A percentile compares a stretch with the other conserved stretches of the same genome.
Evolutionary conservation across 2,888 invertebrate species (phyloP).

Genomic region (Lysandra coridon): DNA sequence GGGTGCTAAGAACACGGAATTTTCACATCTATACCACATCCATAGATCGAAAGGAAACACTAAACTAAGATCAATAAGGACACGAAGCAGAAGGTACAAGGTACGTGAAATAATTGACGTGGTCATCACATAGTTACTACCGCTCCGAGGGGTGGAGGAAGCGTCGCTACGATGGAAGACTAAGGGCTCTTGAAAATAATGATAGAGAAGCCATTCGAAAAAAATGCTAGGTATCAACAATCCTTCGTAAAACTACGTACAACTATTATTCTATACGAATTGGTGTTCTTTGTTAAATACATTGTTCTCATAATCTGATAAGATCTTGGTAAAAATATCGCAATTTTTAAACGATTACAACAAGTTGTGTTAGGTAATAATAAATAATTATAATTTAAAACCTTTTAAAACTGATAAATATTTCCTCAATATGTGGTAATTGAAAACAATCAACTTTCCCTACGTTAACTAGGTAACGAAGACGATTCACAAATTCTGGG

Average conservation of each 20-base stretch:
- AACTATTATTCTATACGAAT: constrained; percentile 64
- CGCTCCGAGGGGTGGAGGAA: constrained; percentile 66
- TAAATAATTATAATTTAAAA: too few species aligned
- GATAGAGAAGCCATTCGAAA: constrained; percentile 57
- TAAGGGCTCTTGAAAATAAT: constrained; percentile 62
- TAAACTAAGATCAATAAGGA: constrained; percentile 54
- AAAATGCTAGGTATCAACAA: constrained; percentile 64
- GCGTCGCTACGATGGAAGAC: constrained; percentile 75
- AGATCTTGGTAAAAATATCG: constrained; percentile 14
- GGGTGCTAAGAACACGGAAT: constrained; percentile 70
- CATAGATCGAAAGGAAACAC: constrained; percentile 68
- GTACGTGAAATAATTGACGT: constrained; percentile 79
- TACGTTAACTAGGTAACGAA: background rate
- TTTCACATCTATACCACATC: constrained; percentile 75
- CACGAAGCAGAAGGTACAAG: constrained; percentile 61
- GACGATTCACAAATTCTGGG: background rate
- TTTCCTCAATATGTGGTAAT: background rate
- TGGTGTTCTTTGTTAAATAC: constrained; percentile 67
- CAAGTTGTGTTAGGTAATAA: background rate
- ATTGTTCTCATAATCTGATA: constrained; percentile 1
- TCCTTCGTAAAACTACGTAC: constrained; percentile 52
- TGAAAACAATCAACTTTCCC: background rate
- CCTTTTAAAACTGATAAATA: too few species aligned
- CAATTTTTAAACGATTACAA: background rate
- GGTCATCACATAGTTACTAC: constrained; percentile 78